phyloP scores from a whole-genome alignment of 2,113 vertebrate species.

The Condylura cristata region DNA sequence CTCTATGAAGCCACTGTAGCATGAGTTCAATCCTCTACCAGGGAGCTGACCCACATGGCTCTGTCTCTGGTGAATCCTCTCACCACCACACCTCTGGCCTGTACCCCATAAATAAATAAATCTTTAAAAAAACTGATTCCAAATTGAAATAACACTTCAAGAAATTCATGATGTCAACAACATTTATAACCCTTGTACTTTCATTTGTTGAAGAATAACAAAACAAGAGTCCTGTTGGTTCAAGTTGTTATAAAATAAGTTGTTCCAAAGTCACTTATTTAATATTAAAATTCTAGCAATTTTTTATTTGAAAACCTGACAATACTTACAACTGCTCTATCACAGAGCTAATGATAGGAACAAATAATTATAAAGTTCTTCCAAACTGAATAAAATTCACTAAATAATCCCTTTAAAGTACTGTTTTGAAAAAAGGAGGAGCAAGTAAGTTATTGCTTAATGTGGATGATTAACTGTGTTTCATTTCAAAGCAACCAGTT shows the following conservation, averaged over 20 bases:
- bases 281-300: conserved; percentile 15
- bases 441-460: neutral
- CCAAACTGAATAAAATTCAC: neutral
- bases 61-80: no score
- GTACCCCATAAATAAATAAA: no score
- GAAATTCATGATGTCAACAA: neutral
- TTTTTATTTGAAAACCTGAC: neutral
- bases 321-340: neutral
- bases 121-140: no score
- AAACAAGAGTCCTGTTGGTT: neutral
- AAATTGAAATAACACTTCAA: neutral
- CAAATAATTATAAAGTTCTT: conserved; percentile 42
- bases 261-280: conserved; percentile 3
- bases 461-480: neutral
- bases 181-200: neutral
- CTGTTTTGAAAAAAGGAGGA: neutral
- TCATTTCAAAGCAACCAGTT: neutral
- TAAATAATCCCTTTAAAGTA: neutral
- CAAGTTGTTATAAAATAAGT: neutral
- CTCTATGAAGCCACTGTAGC: no score
- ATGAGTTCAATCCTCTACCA: no score
- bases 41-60: no score
- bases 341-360: neutral
- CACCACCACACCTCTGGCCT: no score
- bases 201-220: neutral